A percentile compares a stretch with the other conserved stretches of the same genome.
These are phyloP conservation scores for Hylyphantes graminicola DNA, from an alignment of 1,140 invertebrate genomes.

Conservation along the genomic window DNA sequence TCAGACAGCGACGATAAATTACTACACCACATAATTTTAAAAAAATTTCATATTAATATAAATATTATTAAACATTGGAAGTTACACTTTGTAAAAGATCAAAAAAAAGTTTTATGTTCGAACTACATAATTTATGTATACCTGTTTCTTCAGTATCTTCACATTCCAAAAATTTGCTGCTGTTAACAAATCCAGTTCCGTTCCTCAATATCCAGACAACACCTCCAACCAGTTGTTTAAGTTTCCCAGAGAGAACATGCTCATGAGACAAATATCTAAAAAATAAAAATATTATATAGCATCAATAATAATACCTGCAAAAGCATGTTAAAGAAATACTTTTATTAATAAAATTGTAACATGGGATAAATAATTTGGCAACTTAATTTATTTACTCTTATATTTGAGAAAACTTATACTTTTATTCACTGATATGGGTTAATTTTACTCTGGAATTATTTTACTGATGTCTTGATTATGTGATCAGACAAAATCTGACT, in stretches of 20 bases:
- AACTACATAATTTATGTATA: conserved; percentile 34
- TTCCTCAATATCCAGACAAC: conserved; percentile 68
- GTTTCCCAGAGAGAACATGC: conserved; percentile 64
- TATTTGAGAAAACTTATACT: no score
- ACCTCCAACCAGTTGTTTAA: conserved; percentile 68
- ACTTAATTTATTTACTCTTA: no score
- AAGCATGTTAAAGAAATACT: no score
- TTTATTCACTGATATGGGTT: no score
- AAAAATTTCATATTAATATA: neutral
- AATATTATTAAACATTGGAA: neutral
- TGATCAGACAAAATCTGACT: no score
- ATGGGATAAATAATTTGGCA: no score
- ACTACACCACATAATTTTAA: neutral
- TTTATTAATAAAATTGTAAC: no score
- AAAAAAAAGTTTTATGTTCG: neutral
- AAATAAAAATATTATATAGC: neutral
- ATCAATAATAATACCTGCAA: neutral
- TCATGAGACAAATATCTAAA: conserved; percentile 67
- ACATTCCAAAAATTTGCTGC: conserved; percentile 67
- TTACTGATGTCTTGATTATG: no score
- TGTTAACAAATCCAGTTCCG: conserved; percentile 65
- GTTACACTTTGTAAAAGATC: neutral
- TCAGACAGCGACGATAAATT: no score
- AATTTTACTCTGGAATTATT: no score
- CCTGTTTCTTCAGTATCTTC: conserved; percentile 68